Conservation (phyloP, 2,888 invertebrate genomes). For the Melinaea menophilus region DNA sequence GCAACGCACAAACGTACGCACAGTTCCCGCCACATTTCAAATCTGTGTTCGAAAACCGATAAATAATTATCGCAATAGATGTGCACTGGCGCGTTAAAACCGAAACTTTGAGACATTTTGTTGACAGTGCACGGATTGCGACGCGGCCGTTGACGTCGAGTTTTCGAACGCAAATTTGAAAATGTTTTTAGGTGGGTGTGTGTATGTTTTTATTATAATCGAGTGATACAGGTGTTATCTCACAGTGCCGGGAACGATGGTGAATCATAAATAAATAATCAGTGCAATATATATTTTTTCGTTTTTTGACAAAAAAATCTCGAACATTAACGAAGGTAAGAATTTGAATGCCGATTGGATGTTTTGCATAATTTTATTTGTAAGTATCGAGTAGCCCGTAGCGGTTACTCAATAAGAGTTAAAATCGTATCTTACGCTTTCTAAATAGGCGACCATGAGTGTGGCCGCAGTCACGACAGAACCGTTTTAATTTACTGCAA, state of each 20-base stretch:
- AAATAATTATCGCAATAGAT: slow-evolving; percentile 56
- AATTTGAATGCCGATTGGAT: slow-evolving; percentile 26
- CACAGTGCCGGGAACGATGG: slow-evolving; percentile 68
- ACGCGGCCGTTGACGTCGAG: slow-evolving; percentile 68
- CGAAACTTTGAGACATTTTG: slow-evolving; percentile 58
- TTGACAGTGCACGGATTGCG: slow-evolving; percentile 65
- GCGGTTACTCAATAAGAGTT: slow-evolving; percentile 56
- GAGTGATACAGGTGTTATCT: slow-evolving; percentile 64
- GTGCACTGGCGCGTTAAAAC: slow-evolving; percentile 63
- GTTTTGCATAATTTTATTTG: slow-evolving; percentile 41
- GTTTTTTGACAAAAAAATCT: slow-evolving; percentile 41
- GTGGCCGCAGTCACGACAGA: slow-evolving; percentile 61
- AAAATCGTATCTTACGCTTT: slow-evolving; percentile 63
- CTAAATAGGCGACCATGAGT: slow-evolving; percentile 74
- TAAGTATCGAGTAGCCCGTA: slow-evolving; percentile 44
- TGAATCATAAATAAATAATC: slow-evolving; percentile 66
- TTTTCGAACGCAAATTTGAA: slow-evolving; percentile 49
- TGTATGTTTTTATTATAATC: slow-evolving; percentile 55
- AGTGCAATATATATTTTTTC: slow-evolving; percentile 51
- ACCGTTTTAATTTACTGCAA: slow-evolving; percentile 49
- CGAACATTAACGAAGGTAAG: slow-evolving; percentile 60
- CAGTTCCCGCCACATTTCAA: slow-evolving; percentile 70
- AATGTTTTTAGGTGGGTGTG: slow-evolving; percentile 64
- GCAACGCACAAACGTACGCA: slow-evolving; percentile 67
- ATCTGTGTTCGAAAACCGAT: slow-evolving; percentile 54